Base-by-base conservation (phyloP, 2,797 vertebrate species). In the Clarias pachynema region DNA sequence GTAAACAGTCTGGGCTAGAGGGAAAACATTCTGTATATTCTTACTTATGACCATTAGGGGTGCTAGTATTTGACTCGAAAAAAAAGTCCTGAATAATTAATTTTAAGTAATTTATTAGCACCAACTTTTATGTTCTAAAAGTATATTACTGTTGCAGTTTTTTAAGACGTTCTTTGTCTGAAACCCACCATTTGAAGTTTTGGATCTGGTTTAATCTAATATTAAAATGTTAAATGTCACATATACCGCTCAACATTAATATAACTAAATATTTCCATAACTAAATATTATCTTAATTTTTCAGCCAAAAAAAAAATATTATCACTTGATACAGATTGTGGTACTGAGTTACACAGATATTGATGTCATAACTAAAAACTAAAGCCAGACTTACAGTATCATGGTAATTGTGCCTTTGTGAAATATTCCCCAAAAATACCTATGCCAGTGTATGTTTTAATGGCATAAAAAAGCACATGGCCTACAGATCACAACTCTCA, bases 341-440 rank as follows among this genome's bases (percentile, higher is more conserved):
- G 37, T 2, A 63, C 40, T 80, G 37, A 80, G 78, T 80, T 29
- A 65, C 78, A 80, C 78, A 80, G n/a, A 29, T 65, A 80, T 65
- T 20, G n/a, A 44, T 29, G 15, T 80, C 60, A 80, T 66, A 80
- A 20, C 62, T 49, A 65, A 65, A 80, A 65, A 80, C n/a, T 29
- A 4, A 3, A 65, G 1, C 78, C 65, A 49, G 4, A 18, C 9
- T 62, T n/a, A n/a, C n/a, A n/a, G n/a, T 37, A 24, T 7, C 20
- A 59, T 22, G 53, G 22, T 34, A 15, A 37, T 40, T 79, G 31
- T 26, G 31, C 9, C 22, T 40, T 31, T 22, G 8, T 14, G 14
- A 26, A 53, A 73, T 4, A 57, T 31, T 79, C 10, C 44, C 44
- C 12, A 49, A 49, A 49, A 49, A 49, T 49, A 49, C 44, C 10